Base-by-base conservation (phyloP, 2,888 invertebrate genomes). In the Tholera decimalis region DNA sequence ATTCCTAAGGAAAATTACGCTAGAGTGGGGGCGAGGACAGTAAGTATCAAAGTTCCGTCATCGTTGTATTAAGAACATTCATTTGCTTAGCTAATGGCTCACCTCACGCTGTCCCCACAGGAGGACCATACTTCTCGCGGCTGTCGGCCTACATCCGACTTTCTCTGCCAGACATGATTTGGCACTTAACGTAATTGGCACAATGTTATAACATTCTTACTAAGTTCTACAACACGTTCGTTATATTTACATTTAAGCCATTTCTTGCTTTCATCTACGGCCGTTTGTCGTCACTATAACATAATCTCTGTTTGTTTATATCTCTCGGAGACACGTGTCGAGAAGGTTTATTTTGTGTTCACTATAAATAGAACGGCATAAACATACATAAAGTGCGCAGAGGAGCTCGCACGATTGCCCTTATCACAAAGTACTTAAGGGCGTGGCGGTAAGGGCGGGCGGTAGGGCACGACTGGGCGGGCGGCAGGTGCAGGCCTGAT, bases 401-500 rank as follows among this genome's bases (percentile, higher is more conserved):
- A 80, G 79, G 62, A 74, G 80, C 82, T 83, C 81, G 80, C 83
- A 82, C 85, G 85, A 89, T 89, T 88, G 86, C 87, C 88, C 88
- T 88, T 91, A 90, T 88, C 89, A 86, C 86, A 85, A 87, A 87
- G 87, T 87, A 84, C 83, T 86, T 87, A 83, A 83, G 84, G 84
- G 87, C 83, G 88, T 80, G 86, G 82, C 71, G 78, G 78, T 73
- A 62, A 82, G 82, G 83, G 82, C 68, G 82, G 81, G 80, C 75
- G 83, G 80, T 80, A 70, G 82, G 73, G 73, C 60, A 76, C 61
- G 74, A 80, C 68, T 67, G 81, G 78, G 83, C 85, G 87, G 84
- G 88, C 84, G 89, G 88, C 94, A 94, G 94, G 93, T 94, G 94
- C 89, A 86, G 84, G 80, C 86, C 85, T 90, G 90, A 94, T 93